Percentiles rank a stretch among this genome's conserved stretches.
Conservation (phyloP, 2,888 invertebrate species). For the Temnothorax ravouxi region DNA sequence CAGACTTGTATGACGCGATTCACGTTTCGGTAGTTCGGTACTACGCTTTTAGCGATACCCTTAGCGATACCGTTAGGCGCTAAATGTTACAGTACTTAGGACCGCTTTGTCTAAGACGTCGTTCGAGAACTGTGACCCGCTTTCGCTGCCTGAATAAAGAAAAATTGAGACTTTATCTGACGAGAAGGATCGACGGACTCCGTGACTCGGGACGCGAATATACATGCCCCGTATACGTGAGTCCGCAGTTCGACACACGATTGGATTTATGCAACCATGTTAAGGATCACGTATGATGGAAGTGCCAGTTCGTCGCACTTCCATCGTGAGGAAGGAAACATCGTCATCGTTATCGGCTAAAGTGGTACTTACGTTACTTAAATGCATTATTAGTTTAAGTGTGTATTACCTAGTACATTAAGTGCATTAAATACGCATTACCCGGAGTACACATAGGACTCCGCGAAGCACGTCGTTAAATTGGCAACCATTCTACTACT, state of each 20-base stretch:
- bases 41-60: not conserved
- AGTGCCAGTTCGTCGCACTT: constrained; percentile 17
- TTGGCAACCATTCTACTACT: not conserved
- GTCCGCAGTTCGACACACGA: constrained; percentile 27
- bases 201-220: constrained; percentile 18
- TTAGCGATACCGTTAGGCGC: constrained; percentile 17
- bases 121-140: constrained; percentile 39
- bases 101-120: constrained; percentile 40
- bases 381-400: constrained; percentile 24
- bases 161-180: constrained; percentile 43
- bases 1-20: not conserved
- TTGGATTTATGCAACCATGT: constrained; percentile 45
- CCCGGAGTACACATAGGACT: not conserved
- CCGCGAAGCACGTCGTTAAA: not conserved
- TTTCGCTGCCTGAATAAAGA: constrained; percentile 46
- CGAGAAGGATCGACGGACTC: constrained; percentile 17
- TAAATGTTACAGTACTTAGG: constrained; percentile 22
- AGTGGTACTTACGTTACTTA: constrained; percentile 33
- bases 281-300: constrained; percentile 24
- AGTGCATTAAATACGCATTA: constrained; percentile 22
- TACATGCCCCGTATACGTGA: constrained; percentile 2
- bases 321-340: not conserved
- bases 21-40: not conserved
- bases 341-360: constrained; percentile 30
- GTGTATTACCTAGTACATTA: constrained; percentile 4